Conservation (phyloP, 2,797 vertebrate genomes). For the Dromococcyx pavoninus region DNA sequence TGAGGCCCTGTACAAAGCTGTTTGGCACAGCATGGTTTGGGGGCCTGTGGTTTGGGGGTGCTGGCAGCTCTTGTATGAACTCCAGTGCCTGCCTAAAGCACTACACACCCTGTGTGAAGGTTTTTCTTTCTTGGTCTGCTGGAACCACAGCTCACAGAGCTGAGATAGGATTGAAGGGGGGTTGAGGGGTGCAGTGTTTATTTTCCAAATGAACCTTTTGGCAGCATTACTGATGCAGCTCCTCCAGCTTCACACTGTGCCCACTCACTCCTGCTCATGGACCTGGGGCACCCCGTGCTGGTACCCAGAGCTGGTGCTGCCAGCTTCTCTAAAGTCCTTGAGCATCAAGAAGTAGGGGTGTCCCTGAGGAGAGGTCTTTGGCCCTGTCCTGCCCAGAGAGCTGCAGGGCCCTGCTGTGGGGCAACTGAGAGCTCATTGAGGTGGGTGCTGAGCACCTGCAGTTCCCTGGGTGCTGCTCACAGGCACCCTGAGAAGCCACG, state of each 20-base stretch:
- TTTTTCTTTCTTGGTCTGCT: not conserved
- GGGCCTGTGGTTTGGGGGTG: not conserved
- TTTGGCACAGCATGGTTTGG: not conserved
- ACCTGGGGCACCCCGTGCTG: accelerated
- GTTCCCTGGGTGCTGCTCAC: not conserved
- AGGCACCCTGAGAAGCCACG: accelerated
- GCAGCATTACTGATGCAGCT: not conserved
- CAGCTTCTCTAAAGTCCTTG: not conserved
- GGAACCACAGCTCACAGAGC: not conserved
- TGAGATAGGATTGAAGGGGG: not conserved
- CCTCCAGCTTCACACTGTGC: not conserved
- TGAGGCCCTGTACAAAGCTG: not conserved
- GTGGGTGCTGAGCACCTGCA: not conserved
- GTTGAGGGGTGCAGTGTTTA: not conserved
- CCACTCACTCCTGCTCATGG: not conserved
- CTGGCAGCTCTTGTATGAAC: not conserved
- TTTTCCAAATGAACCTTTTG: not conserved
- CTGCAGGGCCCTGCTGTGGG: accelerated
- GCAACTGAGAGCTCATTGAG: not conserved
- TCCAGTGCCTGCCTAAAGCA: not conserved
- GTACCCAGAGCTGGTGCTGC: not conserved
- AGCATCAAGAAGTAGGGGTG: accelerated
- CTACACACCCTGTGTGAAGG: accelerated
- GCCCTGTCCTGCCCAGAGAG: accelerated
- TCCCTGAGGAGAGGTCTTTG: not conserved